These are phyloP conservation scores for Metalampra italica DNA, from an alignment of 2,888 invertebrate genomes.

Conservation along the genomic window DNA sequence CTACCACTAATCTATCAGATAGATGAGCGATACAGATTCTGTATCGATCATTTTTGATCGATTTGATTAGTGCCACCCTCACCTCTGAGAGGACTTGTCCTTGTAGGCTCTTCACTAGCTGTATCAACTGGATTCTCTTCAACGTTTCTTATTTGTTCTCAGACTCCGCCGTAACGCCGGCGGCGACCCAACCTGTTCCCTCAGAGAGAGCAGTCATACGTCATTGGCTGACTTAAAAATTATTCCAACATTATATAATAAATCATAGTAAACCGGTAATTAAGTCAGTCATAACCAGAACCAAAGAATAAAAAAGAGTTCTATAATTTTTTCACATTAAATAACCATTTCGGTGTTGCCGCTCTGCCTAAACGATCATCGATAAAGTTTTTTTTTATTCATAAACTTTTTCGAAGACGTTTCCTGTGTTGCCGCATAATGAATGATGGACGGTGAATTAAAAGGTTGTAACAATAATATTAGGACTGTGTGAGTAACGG, in stretches of 20 bases:
- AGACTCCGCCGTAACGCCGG: constrained; percentile 51
- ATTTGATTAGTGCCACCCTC: neutral
- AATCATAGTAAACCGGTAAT: constrained; percentile 77
- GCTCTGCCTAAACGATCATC: constrained; percentile 57
- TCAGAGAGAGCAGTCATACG: constrained; percentile 62
- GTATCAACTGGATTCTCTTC: neutral
- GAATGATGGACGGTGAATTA: constrained; percentile 26
- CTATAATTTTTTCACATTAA: constrained; percentile 74
- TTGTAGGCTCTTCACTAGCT: neutral
- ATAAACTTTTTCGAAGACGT: constrained; percentile 17
- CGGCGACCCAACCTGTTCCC: constrained; percentile 64
- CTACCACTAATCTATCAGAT: no score
- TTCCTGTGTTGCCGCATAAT: constrained; percentile 30
- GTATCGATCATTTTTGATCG: no score
- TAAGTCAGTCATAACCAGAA: constrained; percentile 75
- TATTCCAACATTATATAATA: constrained; percentile 73
- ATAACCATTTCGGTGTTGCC: constrained; percentile 59
- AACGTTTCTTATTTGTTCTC: constrained; percentile 1
- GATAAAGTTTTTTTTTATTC: constrained; percentile 44
- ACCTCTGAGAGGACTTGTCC: neutral
- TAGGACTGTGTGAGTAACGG: constrained; percentile 12
- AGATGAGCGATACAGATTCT: no score
- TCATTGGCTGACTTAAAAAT: constrained; percentile 70
- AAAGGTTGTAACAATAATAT: constrained; percentile 31
- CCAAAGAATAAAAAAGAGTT: constrained; percentile 64